Base-by-base conservation (phyloP, 2,888 invertebrate species). In the Caenorhabditis macrosperma region DNA sequence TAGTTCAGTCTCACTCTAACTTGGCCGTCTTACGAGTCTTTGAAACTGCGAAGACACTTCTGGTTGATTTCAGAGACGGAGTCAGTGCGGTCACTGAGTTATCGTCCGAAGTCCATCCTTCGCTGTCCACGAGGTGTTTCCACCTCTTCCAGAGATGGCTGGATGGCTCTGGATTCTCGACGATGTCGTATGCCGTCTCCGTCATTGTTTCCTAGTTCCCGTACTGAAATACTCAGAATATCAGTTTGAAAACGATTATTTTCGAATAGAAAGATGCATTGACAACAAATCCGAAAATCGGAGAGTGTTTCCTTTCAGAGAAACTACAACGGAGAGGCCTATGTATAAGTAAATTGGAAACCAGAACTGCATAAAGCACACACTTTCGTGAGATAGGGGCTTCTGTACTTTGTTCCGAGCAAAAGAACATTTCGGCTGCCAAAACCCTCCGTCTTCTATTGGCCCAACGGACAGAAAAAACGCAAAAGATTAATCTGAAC, bases 71-170 rank as follows among this genome's bases (percentile, higher is more conserved):
- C 10, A 81, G 12, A 17, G 38, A 48, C 6, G 84, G 84, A 0
- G 84, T 84, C n/a, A 84, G 26, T 5, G 63, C 74, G 9, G 80
- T 82, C 22, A 82, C 82, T 3, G 84, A 82, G 33, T 77, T 80
- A 44, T 82, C 82, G 35, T 84, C 84, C 0, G 84, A 82, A 17
- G 77, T 76, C 84, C 84, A 84, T 20, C 77, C 74, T 52, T 84
- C 84, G 1, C 46, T 52, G 20, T 82, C 82, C 24, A 84, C 84
- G 1, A 82, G 48, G 7, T 64, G 22, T 20, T 78, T 71, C 82
- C 82, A 84, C 24, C 59, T 35, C n/a, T 61, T 69, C 84, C 84
- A 84, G 5, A 74, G 64, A n/a, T 63, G 52, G 24, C 69, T 75
- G n/a, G 20, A 30, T 10, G 64, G 54, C 38, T 63, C 64, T 46